Conservation (phyloP, 2,797 vertebrate genomes). For the Limnodromus scolopaceus region DNA sequence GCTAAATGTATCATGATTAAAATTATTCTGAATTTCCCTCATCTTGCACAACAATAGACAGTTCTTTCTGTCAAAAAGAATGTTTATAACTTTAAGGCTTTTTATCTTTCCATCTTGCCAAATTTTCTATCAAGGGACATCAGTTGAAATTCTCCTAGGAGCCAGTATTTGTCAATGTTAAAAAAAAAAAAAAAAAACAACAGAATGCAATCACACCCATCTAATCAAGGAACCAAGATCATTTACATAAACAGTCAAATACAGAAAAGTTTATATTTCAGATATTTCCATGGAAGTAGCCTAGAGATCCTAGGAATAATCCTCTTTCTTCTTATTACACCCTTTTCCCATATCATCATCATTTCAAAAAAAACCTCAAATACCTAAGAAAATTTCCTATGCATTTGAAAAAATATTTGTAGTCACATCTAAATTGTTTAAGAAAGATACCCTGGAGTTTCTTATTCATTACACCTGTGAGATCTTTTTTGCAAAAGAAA, state of each 20-base stretch:
- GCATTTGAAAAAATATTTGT: background rate
- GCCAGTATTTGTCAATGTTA: background rate
- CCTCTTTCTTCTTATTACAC: background rate
- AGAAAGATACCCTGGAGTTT: background rate
- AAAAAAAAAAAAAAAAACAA: background rate
- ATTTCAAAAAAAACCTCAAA: background rate
- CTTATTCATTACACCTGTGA: background rate
- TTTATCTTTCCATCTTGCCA: background rate
- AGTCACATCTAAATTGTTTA: background rate
- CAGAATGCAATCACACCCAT: background rate
- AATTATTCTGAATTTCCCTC: background rate
- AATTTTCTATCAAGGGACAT: background rate
- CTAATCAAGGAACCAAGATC: background rate
- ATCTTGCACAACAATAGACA: background rate
- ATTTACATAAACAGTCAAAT: background rate
- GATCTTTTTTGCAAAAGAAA: background rate
- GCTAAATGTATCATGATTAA: background rate
- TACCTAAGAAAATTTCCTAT: background rate
- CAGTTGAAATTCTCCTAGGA: slow-evolving; percentile 2
- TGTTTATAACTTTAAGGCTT: background rate
- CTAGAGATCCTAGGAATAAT: background rate
- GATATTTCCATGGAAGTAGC: background rate
- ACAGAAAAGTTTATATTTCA: background rate
- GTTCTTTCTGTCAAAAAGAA: background rate
- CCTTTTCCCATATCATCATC: background rate